These are phyloP conservation scores for Lobophora halterata DNA, from an alignment of 2,888 invertebrate genomes.

Conservation along the genomic window DNA sequence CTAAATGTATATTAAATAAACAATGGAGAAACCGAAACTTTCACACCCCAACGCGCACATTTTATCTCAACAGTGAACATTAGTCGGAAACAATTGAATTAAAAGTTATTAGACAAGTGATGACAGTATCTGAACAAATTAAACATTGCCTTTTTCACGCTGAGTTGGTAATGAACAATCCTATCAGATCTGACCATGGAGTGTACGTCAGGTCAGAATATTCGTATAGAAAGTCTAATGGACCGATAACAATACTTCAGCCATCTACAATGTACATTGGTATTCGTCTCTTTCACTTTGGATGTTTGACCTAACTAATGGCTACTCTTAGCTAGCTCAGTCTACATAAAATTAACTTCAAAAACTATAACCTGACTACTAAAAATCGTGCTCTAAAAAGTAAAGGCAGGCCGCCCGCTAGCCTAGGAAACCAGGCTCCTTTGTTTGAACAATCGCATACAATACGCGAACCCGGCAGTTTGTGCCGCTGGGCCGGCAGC, in stretches of 20 bases:
- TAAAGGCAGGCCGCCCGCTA: too few species aligned
- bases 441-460: too few species aligned
- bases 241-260: conserved; percentile 38
- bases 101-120: conserved; percentile 25
- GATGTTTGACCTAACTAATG: neutral
- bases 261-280: too few species aligned
- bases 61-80: conserved; percentile 18
- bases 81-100: conserved; percentile 20
- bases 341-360: too few species aligned
- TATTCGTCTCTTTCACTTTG: conserved; percentile 31
- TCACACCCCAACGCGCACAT: too few species aligned
- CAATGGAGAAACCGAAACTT: neutral
- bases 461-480: too few species aligned
- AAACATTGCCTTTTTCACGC: conserved; percentile 33
- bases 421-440: too few species aligned
- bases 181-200: conserved; percentile 17
- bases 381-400: too few species aligned
- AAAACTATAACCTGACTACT: too few species aligned
- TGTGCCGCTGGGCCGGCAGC: too few species aligned
- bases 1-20: conserved; percentile 27
- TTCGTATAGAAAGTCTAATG: conserved; percentile 49
- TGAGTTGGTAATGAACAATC: too few species aligned
- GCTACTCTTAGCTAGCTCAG: neutral
- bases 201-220: conserved; percentile 13
- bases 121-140: conserved; percentile 43